phyloP scores from a whole-genome alignment of 2,797 vertebrate genomes.

The Podargus strigoides region DNA sequence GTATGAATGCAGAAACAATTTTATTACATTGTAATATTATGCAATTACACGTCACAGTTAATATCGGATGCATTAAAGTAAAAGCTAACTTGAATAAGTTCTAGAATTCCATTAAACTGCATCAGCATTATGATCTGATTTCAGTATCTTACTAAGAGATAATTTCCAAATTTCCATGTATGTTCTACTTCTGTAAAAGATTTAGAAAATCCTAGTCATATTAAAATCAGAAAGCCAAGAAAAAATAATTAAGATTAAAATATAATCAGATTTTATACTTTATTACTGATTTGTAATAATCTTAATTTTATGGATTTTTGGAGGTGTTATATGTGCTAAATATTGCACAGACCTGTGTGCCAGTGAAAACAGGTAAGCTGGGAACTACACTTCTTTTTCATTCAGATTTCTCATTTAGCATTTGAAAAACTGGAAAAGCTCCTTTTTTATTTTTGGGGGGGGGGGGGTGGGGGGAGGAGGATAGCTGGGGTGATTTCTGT shows the following conservation, averaged over 20 bases:
- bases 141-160: not conserved
- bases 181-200: not conserved
- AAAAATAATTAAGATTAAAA: not conserved
- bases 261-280: not conserved
- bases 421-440: not conserved
- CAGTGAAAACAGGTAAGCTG: not conserved
- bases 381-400: not conserved
- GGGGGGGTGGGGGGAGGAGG: fast-evolving
- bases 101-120: not conserved
- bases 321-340: not conserved
- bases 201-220: not conserved
- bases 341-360: not conserved
- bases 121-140: not conserved
- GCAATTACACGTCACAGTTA: not conserved
- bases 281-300: not conserved
- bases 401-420: not conserved
- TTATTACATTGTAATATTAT: not conserved
- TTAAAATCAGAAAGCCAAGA: not conserved
- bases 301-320: not conserved
- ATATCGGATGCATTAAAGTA: not conserved
- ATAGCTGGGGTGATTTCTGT: not conserved
- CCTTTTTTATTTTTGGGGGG: too few relatives aligned
- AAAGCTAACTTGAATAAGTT: not conserved
- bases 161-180: not conserved
- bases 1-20: not conserved